phyloP scores from a whole-genome alignment of 2,797 vertebrate genomes.

The Chloroceryle inda region DNA sequence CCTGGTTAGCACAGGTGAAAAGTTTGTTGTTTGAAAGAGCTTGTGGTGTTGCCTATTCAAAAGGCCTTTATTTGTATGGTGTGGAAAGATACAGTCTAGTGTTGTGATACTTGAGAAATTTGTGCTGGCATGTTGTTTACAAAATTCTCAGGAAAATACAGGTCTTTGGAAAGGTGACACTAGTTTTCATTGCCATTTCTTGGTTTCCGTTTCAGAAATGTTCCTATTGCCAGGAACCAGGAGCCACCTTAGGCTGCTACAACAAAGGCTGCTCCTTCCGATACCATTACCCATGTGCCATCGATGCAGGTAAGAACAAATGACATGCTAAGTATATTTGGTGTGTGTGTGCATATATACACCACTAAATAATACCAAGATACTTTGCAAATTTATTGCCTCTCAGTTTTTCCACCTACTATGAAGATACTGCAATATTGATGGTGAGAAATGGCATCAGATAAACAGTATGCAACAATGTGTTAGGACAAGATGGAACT shows the following conservation, averaged over 20 bases:
- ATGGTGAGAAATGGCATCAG: neutral
- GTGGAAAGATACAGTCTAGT: neutral
- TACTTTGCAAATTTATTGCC: neutral
- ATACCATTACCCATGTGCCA: slow-evolving; percentile 96
- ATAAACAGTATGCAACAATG: neutral
- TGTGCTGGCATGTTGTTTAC: neutral
- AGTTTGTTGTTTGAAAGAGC: neutral
- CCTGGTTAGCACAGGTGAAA: neutral
- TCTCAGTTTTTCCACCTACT: neutral
- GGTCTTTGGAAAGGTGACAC: neutral
- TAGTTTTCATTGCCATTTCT: neutral
- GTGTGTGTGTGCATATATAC: neutral
- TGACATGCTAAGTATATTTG: neutral
- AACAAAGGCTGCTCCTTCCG: slow-evolving; percentile 98
- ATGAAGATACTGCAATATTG: neutral
- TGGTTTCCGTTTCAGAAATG: slow-evolving; percentile 86
- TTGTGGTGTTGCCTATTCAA: neutral
- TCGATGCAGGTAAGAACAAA: slow-evolving; percentile 90
- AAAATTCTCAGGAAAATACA: neutral
- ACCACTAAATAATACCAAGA: neutral
- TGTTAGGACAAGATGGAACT: neutral
- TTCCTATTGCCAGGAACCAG: slow-evolving; percentile 95
- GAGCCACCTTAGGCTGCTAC: slow-evolving; percentile 98
- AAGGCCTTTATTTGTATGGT: neutral
- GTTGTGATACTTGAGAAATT: neutral